These are phyloP conservation scores for Sebastes dallii DNA, from an alignment of 2,797 vertebrate species.

Conservation along the genomic window DNA sequence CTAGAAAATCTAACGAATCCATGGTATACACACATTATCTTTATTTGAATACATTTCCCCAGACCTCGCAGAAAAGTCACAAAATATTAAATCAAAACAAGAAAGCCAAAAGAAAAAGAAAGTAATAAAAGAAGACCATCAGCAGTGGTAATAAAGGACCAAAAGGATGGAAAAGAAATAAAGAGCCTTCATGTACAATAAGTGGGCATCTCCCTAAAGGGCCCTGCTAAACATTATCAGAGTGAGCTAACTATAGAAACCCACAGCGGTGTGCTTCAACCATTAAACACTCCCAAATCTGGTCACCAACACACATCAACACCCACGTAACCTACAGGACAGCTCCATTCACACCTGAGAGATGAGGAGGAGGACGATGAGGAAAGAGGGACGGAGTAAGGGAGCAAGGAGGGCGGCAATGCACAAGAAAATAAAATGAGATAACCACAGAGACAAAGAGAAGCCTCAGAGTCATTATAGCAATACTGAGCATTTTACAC, in stretches of 20 bases:
- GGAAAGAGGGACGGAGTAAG: slow-evolving; percentile 9
- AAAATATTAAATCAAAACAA: not conserved
- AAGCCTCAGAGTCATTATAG: slow-evolving; percentile 45
- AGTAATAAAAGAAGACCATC: not conserved
- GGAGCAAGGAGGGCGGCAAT: not conserved
- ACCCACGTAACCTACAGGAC: slow-evolving; percentile 57
- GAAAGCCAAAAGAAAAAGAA: not conserved
- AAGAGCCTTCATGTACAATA: not conserved
- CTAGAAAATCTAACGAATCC: no score
- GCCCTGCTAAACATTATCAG: slow-evolving; percentile 5
- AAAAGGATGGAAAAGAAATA: not conserved
- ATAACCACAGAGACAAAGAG: slow-evolving; percentile 40
- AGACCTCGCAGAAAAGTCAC: not conserved
- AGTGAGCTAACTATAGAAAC: slow-evolving; percentile 44
- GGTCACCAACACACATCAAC: slow-evolving; percentile 66
- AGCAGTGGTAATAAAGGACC: not conserved
- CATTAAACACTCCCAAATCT: slow-evolving; percentile 76
- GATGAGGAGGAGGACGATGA: slow-evolving; percentile 22
- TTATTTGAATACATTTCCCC: not conserved
- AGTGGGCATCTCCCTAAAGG: slow-evolving; percentile 20
- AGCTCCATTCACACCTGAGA: slow-evolving; percentile 68
- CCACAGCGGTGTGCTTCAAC: slow-evolving; percentile 61
- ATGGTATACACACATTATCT: not conserved
- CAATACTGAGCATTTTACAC: slow-evolving; percentile 60
- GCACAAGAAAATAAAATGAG: slow-evolving; percentile 39